Percentiles rank a stretch among this genome's conserved stretches.
These are phyloP conservation scores for Mixornis gularis DNA, from an alignment of 2,113 vertebrate species.

Conservation along the genomic window DNA sequence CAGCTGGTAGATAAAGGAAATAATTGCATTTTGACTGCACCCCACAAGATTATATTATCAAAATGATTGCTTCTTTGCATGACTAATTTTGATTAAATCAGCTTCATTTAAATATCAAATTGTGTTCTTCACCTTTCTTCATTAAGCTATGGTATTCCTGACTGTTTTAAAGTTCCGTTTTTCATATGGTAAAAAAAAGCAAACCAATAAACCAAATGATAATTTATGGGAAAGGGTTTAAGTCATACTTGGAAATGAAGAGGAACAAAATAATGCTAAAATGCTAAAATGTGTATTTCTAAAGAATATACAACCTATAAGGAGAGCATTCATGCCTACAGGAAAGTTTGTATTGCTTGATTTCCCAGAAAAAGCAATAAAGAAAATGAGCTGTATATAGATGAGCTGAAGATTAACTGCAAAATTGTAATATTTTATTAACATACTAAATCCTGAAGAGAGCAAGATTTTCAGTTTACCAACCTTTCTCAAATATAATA, in stretches of 20 bases:
- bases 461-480: background rate
- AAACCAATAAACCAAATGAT: background rate
- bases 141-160: constrained; percentile 2
- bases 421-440: constrained; percentile 5
- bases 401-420: background rate
- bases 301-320: background rate
- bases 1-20: constrained; percentile 51
- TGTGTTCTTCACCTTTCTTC: constrained; percentile 36
- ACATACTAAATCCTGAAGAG: background rate
- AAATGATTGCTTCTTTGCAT: constrained; percentile 52
- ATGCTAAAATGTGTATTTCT: constrained; percentile 2
- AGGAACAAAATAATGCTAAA: constrained; percentile 19
- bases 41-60: constrained; percentile 49
- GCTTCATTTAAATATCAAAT: constrained; percentile 62
- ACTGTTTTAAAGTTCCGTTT: background rate
- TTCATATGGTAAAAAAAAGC: background rate
- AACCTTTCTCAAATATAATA: background rate
- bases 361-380: constrained; percentile 17
- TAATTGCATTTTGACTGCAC: constrained; percentile 50
- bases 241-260: constrained; percentile 17
- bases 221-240: background rate
- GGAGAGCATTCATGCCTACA: background rate
- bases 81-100: constrained; percentile 68
- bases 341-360: background rate
- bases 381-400: background rate